These are phyloP conservation scores for Ridgeia piscesae DNA, from an alignment of 1,140 invertebrate genomes.

Conservation along the genomic window DNA sequence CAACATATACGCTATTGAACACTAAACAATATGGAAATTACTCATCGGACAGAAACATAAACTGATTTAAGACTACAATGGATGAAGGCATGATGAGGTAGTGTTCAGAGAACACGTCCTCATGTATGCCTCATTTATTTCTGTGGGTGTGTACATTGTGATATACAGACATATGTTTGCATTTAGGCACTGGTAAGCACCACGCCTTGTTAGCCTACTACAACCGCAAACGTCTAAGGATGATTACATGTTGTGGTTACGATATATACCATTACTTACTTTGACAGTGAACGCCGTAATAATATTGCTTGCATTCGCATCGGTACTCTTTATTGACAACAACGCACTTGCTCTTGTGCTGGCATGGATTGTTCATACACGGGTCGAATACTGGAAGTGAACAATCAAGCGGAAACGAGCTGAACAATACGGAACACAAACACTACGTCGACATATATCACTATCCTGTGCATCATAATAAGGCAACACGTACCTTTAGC, in stretches of 20 bases:
- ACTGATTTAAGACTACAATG: no score
- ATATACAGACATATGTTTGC: neutral
- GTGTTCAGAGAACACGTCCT: no score
- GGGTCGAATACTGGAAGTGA: neutral
- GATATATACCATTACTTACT: no score
- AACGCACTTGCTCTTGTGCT: neutral
- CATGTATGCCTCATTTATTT: no score
- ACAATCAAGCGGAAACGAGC: neutral
- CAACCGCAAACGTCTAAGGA: neutral
- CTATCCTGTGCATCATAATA: neutral
- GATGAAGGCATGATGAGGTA: no score
- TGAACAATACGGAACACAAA: neutral
- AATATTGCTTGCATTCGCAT: neutral
- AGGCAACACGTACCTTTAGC: neutral
- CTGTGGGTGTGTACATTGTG: no score
- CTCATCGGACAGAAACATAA: no score
- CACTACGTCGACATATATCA: neutral
- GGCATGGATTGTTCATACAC: neutral
- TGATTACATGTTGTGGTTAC: no score
- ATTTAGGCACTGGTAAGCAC: neutral
- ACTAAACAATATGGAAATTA: no score
- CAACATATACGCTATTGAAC: no score
- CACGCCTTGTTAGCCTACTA: neutral
- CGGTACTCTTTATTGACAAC: neutral
- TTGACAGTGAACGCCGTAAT: neutral